Evolutionary conservation across 2,888 invertebrate species (phyloP), one percentile per base, ranked within the genome.

Genomic region (Hirtodrosophila duncani): DNA sequence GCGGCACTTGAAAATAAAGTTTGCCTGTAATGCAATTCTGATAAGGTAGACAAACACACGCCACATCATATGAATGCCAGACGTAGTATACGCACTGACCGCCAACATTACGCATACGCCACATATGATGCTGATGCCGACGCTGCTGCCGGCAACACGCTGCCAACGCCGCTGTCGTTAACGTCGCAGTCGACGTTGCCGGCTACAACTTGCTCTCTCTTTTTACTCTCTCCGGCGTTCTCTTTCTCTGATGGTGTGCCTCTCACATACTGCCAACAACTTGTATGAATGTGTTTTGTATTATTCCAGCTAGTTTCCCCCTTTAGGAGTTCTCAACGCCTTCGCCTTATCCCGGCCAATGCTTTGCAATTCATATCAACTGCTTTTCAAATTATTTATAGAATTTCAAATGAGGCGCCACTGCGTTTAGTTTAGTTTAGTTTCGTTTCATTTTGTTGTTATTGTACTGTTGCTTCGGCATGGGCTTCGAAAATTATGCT

Each of bases 361-460:
- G 20, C 34, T 58, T 67, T 43, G 61, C 74, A 33, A 49, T 68
- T 50, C 49, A 55, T 62, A 65, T 66, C 56, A 79, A 81, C 80
- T 41, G 67, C 78, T 79, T 79, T 79, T 53, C 43, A 70, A 72
- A 75, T 81, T 72, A 72, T 72, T 72, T 75, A 72, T 72, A 81
- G 72, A 72, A 72, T 72, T 81, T 75, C n/a, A 63, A 75, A 80
- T 82, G 55, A 67, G 59, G 46, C 64, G 17, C 53, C 57, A 41
- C 43, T 67, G 68, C 45, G 41, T 53, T 55, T 14, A 31, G 24
- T 39, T 51, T 33, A n/a, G n/a, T n/a, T n/a, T n/a, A n/a, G n/a
- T n/a, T n/a, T n/a, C n/a, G n/a, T n/a, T n/a, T n/a, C n/a, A n/a
- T n/a, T n/a, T n/a, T n/a, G n/a, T n/a, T n/a, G n/a, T n/a, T n/a